These are phyloP conservation scores for Syrmaticus mikado DNA, from an alignment of 2,113 vertebrate species.

Conservation along the genomic window DNA sequence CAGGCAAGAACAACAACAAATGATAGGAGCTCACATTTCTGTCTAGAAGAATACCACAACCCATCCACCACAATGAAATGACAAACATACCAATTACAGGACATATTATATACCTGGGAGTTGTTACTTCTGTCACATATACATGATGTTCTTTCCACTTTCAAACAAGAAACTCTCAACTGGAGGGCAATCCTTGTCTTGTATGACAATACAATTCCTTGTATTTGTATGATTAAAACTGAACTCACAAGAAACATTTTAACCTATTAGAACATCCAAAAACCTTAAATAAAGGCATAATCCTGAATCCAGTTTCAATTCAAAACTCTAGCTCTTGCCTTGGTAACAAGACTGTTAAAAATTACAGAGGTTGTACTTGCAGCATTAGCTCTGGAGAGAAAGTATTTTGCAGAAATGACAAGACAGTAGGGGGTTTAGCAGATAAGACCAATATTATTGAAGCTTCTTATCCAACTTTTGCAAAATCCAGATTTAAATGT, in stretches of 20 bases:
- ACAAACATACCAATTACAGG: neutral
- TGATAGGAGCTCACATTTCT: neutral
- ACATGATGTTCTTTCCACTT: neutral
- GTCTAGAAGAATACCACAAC: neutral
- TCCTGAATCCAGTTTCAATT: neutral
- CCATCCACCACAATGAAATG: neutral
- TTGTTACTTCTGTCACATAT: neutral
- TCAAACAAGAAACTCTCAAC: neutral
- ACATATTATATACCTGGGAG: neutral
- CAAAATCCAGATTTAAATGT: neutral
- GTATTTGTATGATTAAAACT: neutral
- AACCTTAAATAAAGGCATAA: neutral
- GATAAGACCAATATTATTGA: neutral
- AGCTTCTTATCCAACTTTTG: neutral
- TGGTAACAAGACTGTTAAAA: neutral
- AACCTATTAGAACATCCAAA: neutral
- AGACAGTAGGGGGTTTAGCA: neutral
- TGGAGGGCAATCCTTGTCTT: neutral
- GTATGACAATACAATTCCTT: neutral
- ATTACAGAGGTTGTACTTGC: neutral
- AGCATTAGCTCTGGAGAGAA: neutral
- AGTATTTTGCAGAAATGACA: neutral
- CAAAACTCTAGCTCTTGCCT: neutral
- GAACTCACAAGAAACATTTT: neutral
- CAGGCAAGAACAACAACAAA: neutral